Base-by-base conservation (phyloP, 2,888 invertebrate genomes). In the Macrosoma leucophasiata region DNA sequence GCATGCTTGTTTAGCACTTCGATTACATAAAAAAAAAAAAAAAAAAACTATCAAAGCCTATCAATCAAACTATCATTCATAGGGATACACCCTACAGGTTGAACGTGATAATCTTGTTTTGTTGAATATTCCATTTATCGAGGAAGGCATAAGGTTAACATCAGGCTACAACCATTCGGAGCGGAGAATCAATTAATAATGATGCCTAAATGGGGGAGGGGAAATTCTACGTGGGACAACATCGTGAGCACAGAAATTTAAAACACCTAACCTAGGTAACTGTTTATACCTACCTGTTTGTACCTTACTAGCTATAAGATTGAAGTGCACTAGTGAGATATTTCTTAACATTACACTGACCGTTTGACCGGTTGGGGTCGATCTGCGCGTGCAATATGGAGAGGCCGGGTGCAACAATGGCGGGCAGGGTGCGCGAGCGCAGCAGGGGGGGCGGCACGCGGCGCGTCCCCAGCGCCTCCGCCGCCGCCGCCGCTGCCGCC, bases 391-490 rank as follows among this genome's bases (percentile, higher is more conserved):
- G 92, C 15, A 94, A 86, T 52, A 94, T 92, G 53, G 87, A 91
- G 59, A 95, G 88, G 30, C 94, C 94, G 1, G 95, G 95, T 22
- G 92, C 92, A 25, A 95, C 91, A 63, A 95, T 95, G 45, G 95
- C 94, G 22, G 95, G 95, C 38, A 95, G 78, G 4, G 95, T 95
- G 56, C 94, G 88, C 22, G 95, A 95, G 52, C 95, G 89, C 48
- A 95, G 79, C 43, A 95, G 76, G 1, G 95, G 94, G 7, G 92
- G 91, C 12, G 91, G 91, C 43, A 76, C 79, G 21, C 85, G 71
- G 54, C 86, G 48, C 64, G 85, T 82, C 36, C 86, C 68, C 47
- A 81, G 69, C 54, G 86, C 84, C 50, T 82, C 55, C 34, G 82
- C 73, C 26, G 85, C 86, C 47, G 86, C 85, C 68, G 88, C 85